Percentiles rank a stretch among this genome's conserved stretches.
phyloP scores from a whole-genome alignment of 1,140 invertebrate genomes.

The Colletes latitarsis region DNA sequence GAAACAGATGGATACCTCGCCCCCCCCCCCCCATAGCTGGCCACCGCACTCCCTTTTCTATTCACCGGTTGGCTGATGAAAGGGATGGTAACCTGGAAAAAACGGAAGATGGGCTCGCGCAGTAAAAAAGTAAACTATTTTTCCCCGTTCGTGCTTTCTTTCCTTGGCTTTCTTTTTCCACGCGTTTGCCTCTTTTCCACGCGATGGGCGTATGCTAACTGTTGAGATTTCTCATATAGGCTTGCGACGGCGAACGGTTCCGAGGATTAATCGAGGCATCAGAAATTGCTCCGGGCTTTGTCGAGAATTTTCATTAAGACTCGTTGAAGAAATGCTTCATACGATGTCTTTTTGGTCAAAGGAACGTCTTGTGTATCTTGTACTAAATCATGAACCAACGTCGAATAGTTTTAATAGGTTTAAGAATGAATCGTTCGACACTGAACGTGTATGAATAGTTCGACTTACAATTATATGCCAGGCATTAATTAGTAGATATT shows the following conservation, averaged over 20 bases:
- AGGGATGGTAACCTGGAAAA: slow-evolving; percentile 72
- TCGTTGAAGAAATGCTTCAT: too few relatives aligned
- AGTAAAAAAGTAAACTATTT: slow-evolving; percentile 69
- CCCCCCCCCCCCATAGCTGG: slow-evolving; percentile 42
- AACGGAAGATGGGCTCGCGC: slow-evolving; percentile 47
- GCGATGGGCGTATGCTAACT: neutral
- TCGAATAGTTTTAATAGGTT: too few relatives aligned
- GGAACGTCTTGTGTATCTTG: too few relatives aligned
- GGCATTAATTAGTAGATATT: too few relatives aligned
- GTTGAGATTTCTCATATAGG: neutral
- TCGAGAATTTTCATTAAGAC: neutral
- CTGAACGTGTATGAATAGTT: too few relatives aligned
- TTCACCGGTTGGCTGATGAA: slow-evolving; percentile 69
- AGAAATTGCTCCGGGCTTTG: neutral
- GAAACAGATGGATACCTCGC: slow-evolving; percentile 72
- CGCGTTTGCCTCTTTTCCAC: neutral
- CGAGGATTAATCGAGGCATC: neutral
- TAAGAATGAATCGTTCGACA: too few relatives aligned
- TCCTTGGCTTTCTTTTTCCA: slow-evolving; percentile 4
- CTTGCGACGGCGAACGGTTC: too few relatives aligned
- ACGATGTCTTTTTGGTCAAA: too few relatives aligned
- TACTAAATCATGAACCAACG: too few relatives aligned
- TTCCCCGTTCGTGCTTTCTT: slow-evolving; percentile 48
- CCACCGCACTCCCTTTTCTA: slow-evolving; percentile 68
- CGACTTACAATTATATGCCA: too few relatives aligned